These are phyloP conservation scores for Eumacrocentrus americanus DNA, from an alignment of 2,888 invertebrate species.

Conservation along the genomic window DNA sequence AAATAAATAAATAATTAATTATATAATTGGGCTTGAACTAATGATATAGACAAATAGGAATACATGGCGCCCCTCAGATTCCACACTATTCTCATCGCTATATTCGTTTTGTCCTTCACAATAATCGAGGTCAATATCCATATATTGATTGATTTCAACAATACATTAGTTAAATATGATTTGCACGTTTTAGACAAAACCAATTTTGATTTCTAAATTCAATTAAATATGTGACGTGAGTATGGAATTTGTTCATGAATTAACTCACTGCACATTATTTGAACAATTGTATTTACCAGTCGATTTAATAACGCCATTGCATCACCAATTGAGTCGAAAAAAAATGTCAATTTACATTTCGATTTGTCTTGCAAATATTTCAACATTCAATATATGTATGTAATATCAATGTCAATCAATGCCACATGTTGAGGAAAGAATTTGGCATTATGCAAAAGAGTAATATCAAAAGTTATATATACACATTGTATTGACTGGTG, in stretches of 20 bases:
- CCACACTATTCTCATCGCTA: not conserved
- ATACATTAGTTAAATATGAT: conserved; percentile 18
- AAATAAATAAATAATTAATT: no score
- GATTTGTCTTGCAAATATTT: no score
- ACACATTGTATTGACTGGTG: conserved; percentile 7
- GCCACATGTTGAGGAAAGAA: no score
- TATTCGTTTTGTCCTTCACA: conserved; percentile 20
- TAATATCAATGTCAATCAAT: no score
- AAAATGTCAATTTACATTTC: not conserved
- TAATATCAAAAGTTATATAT: no score
- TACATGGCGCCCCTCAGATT: conserved; percentile 6
- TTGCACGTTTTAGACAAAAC: conserved; percentile 19
- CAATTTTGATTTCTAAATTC: conserved; percentile 14
- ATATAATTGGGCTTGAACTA: no score
- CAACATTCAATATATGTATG: no score
- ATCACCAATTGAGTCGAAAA: not conserved
- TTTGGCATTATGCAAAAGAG: no score
- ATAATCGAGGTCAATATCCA: conserved; percentile 26
- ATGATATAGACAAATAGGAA: no score
- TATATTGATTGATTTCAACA: conserved; percentile 14
- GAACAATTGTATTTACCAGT: no score
- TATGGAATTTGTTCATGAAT: not conserved
- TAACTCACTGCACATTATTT: no score
- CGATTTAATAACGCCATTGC: no score
- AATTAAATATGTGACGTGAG: not conserved